A percentile compares a stretch with the other conserved stretches of the same genome.
These are phyloP conservation scores for Caenorhabditis auriculariae DNA, from an alignment of 2,888 invertebrate species.

Conservation along the genomic window DNA sequence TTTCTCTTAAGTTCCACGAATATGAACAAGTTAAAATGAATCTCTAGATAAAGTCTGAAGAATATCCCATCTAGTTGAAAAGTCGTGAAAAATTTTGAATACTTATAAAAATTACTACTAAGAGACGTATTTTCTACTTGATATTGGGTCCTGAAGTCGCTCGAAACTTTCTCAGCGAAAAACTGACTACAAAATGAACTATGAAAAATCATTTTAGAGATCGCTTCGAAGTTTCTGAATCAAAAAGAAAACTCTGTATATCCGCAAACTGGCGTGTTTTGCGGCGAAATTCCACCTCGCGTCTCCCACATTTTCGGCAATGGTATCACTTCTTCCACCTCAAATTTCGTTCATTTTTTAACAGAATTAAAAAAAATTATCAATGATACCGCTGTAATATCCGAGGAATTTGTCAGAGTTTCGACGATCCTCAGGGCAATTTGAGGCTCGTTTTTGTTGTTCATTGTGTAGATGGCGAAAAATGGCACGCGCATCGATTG, in stretches of 20 bases:
- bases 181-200: too few relatives aligned
- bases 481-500: slow-evolving; percentile 8
- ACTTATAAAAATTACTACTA: too few relatives aligned
- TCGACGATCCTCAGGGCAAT: slow-evolving; percentile 1
- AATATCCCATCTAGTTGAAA: too few relatives aligned
- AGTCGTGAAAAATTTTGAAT: too few relatives aligned
- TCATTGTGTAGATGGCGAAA: slow-evolving; percentile 4
- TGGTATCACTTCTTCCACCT: slow-evolving; percentile 3
- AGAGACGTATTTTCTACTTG: too few relatives aligned
- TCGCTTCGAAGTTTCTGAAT: too few relatives aligned
- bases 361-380: not conserved
- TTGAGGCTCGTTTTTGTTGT: not conserved
- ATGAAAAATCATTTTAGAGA: too few relatives aligned
- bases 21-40: too few relatives aligned
- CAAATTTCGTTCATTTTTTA: not conserved
- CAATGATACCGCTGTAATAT: not conserved
- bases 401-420: not conserved
- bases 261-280: slow-evolving; percentile 10
- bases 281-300: slow-evolving; percentile 4
- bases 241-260: slow-evolving; percentile 14
- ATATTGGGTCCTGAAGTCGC: too few relatives aligned
- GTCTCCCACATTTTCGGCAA: slow-evolving; percentile 4
- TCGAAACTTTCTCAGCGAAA: too few relatives aligned
- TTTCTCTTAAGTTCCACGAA: too few relatives aligned
- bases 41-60: too few relatives aligned